phyloP scores from a whole-genome alignment of 2,888 invertebrate genomes.

The Conops quadrifasciatus region DNA sequence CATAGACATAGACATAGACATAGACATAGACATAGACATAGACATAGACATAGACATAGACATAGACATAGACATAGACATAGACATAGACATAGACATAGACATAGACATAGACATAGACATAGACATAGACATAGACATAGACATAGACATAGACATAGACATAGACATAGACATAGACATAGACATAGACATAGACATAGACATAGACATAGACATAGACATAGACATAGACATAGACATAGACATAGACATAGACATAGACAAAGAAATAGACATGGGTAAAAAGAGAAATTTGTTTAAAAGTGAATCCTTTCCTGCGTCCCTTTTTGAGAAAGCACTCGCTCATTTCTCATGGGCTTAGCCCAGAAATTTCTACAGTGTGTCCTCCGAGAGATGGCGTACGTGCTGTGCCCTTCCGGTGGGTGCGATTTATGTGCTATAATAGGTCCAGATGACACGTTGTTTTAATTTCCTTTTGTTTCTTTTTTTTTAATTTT shows the following conservation, averaged over 20 bases:
- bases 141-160: neutral
- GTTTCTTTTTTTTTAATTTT: neutral
- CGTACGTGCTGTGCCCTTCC: neutral
- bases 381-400: neutral
- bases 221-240: neutral
- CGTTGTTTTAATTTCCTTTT: neutral
- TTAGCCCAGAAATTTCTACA: neutral
- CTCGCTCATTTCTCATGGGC: no score
- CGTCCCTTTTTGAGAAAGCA: no score
- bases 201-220: neutral
- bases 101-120: neutral
- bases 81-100: neutral
- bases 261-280: neutral
- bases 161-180: neutral
- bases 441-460: neutral
- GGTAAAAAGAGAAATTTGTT: no score
- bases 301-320: no score
- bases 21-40: neutral
- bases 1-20: neutral
- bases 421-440: neutral
- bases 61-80: neutral
- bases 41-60: neutral
- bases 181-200: neutral
- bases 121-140: neutral
- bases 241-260: neutral